Evolutionary conservation across 2,888 invertebrate species (phyloP).

Genomic region (Acrobasis consociella): DNA sequence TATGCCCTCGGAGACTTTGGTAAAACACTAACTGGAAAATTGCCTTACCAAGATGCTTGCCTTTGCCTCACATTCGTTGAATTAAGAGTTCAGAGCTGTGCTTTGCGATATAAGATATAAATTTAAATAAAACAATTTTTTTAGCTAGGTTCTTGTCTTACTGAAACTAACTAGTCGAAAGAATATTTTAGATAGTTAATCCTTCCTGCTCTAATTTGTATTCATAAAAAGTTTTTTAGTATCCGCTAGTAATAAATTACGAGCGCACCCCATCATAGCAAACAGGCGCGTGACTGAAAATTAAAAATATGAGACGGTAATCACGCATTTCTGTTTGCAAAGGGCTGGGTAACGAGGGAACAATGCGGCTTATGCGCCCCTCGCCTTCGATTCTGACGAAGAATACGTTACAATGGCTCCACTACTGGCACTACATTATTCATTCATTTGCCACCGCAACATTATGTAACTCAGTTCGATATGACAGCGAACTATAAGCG

Average conservation of each 20-base stretch:
- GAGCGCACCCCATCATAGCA: neutral
- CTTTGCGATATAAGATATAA: neutral
- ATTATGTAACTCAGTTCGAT: slow-evolving; percentile 51
- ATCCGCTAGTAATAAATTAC: neutral
- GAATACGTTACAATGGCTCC: slow-evolving; percentile 1
- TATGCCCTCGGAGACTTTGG: slow-evolving; percentile 41
- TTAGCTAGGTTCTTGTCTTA: neutral
- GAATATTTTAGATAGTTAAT: neutral
- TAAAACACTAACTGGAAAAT: slow-evolving; percentile 50
- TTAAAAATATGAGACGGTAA: slow-evolving; percentile 1
- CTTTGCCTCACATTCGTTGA: slow-evolving; percentile 13
- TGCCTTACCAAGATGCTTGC: slow-evolving; percentile 33
- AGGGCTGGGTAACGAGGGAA: slow-evolving; percentile 4
- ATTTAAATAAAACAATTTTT: neutral
- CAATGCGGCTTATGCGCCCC: neutral
- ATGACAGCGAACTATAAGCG: neutral
- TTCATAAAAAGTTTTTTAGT: slow-evolving; percentile 8
- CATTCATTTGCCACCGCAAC: slow-evolving; percentile 56
- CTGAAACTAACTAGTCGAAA: neutral
- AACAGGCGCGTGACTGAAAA: slow-evolving; percentile 5
- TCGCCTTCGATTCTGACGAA: neutral
- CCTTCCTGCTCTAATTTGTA: neutral
- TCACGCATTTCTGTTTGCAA: neutral
- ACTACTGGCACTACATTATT: slow-evolving; percentile 22
- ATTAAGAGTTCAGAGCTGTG: neutral